Evolutionary conservation across 2,113 vertebrate species (phyloP).

Genomic region (Cyprinus carpio): DNA sequence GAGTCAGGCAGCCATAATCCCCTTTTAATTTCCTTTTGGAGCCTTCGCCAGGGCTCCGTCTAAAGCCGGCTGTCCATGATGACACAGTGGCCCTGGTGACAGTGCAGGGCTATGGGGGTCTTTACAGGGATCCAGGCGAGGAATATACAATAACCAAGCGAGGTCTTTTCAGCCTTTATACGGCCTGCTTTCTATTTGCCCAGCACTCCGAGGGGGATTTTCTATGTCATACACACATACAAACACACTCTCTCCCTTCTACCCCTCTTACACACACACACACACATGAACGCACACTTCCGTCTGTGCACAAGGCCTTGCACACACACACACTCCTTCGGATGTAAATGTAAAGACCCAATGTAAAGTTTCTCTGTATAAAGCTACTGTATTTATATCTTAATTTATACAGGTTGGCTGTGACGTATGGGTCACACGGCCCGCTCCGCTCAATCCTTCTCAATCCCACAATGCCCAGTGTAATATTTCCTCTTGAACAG

Average conservation of each 20-base stretch:
- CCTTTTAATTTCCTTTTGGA: constrained; percentile 99
- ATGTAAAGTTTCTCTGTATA: constrained; percentile 70
- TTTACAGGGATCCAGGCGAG: constrained; percentile 93
- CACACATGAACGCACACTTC: constrained; percentile 20
- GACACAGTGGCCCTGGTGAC: constrained; percentile 83
- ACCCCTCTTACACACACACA: constrained; percentile 32
- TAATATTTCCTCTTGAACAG: constrained; percentile 94
- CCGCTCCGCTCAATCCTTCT: constrained; percentile 78
- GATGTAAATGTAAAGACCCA: constrained; percentile 61
- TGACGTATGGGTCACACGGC: constrained; percentile 67
- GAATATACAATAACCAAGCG: constrained; percentile 98
- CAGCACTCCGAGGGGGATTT: constrained; percentile 98
- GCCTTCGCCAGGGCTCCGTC: constrained; percentile 87
- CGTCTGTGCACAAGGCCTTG: constrained; percentile 3
- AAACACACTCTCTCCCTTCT: constrained; percentile 23
- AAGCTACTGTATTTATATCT: constrained; percentile 75
- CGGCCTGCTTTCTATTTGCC: constrained; percentile 94
- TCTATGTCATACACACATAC: constrained; percentile 66
- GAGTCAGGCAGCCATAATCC: constrained; percentile 80
- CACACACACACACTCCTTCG: constrained; percentile 52
- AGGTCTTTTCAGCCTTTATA: constrained; percentile 75
- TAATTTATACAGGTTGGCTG: constrained; percentile 77
- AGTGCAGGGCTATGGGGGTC: constrained; percentile 85
- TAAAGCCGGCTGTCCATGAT: constrained; percentile 85
- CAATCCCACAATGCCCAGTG: constrained; percentile 93